Evolutionary conservation across 2,888 invertebrate species (phyloP), one percentile per base, ranked within the genome.

Genomic region (Xiphydria camelus): DNA sequence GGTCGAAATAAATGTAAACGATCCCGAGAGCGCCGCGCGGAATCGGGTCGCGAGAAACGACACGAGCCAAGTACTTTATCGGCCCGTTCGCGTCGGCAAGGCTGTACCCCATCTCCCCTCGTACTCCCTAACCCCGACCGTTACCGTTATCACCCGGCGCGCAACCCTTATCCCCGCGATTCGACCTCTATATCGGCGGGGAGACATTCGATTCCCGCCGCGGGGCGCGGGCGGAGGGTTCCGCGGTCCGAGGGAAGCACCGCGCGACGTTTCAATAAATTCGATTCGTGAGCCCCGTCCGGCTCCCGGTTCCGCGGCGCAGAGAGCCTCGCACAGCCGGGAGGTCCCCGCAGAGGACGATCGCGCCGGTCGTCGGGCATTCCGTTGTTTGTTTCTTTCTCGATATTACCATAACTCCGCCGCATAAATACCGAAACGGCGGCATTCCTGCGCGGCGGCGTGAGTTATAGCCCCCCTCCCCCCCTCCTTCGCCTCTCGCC

Each of bases 331-430:
- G 34, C 19, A 34, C 6, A 10, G 29, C 29, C 29, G 29, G 42
- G 36, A 42, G 42, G 42, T 42, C 42, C 20, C 17, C 20, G 19
- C 34, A 7, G 34, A 14, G 14, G 12, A 29, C 10, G 12, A 9
- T 14, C 14, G 10, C 35, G 40, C 32, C 25, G 37, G 26, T 46
- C 20, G 35, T 26, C 31, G 25, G 40, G 22, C 47, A 49, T 49
- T 49, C 49, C 47, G 39, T 35, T 36, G 39, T 14, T 35, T 49
- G 38, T 38, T 49, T 47, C 20, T 47, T 49, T 39, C 38, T 32
- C 33, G 34, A 49, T 43, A 53, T 53, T 56, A 56, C 49, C 55
- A 51, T 56, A 56, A 53, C 51, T 49, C 39, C 36, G 45, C 26
- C 45, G 34, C 22, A 49, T 49, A 51, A 51, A 53, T 53, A 51